These are phyloP conservation scores for Solea senegalensis DNA, from an alignment of 2,113 vertebrate species.

Conservation along the genomic window DNA sequence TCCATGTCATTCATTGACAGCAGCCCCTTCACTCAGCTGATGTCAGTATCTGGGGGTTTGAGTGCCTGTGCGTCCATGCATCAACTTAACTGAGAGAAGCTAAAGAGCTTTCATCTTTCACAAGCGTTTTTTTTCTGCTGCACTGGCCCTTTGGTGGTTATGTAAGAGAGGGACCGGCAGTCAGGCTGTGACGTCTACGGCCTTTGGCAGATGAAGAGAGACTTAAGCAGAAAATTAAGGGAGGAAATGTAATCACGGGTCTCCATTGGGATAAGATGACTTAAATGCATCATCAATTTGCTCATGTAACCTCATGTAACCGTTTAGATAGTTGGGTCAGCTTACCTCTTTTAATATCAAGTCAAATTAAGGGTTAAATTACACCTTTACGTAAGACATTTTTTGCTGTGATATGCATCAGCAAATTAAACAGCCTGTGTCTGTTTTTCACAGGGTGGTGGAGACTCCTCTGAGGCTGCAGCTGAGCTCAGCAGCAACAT, in stretches of 20 bases:
- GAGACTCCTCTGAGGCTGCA: neutral
- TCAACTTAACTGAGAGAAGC: conserved; percentile 1
- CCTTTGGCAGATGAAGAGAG: conserved; percentile 21
- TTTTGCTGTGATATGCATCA: neutral
- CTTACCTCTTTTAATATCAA: neutral
- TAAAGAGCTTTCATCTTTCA: conserved; percentile 44
- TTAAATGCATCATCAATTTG: neutral
- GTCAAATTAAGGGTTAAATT: neutral
- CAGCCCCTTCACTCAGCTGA: conserved; percentile 6
- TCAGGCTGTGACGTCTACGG: conserved; percentile 40
- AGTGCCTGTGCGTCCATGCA: conserved; percentile 9
- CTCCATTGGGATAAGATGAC: conserved; percentile 12
- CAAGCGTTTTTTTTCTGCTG: conserved; percentile 19
- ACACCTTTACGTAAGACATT: conserved; percentile 1
- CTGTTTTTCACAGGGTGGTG: neutral
- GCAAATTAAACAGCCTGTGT: conserved; percentile 5
- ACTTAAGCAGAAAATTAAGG: conserved; percentile 24
- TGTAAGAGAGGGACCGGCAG: conserved; percentile 44
- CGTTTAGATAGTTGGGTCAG: neutral
- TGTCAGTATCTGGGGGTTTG: neutral
- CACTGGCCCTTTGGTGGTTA: conserved; percentile 41
- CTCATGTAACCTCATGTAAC: neutral
- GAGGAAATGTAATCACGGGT: conserved; percentile 31
- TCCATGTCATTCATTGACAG: conserved; percentile 17
- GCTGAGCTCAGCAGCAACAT: conserved; percentile 29